phyloP scores from a whole-genome alignment of 1,140 invertebrate species.

The Penaeus chinensis region DNA sequence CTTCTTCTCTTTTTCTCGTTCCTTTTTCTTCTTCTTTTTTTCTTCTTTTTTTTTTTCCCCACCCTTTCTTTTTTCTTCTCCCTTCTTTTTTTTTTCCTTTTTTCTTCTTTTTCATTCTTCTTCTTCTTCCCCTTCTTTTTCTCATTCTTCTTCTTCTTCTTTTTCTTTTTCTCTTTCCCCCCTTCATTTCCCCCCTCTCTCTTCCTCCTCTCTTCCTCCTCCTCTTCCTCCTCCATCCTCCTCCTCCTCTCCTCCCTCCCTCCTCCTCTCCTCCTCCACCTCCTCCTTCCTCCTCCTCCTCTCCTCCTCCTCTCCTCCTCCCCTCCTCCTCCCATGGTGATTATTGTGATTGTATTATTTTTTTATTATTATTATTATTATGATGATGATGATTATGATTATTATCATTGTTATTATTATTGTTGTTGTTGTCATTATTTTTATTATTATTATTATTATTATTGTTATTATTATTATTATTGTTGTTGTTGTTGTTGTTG shows the following conservation, averaged over 20 bases:
- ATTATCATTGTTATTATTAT: no score
- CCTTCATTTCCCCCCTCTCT: not conserved
- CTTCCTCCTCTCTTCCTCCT: not conserved
- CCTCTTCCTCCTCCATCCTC: no score
- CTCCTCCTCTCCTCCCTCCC: not conserved
- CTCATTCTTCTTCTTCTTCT: not conserved
- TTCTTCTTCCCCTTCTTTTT: not conserved
- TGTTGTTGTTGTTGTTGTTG: no score
- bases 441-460: no score
- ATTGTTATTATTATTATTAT: no score
- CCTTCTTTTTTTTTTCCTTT: slow-evolving; percentile 8
- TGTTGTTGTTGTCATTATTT: no score
- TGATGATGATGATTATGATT: no score
- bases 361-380: no score
- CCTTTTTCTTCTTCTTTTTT: not conserved
- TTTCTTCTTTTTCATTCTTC: slow-evolving; percentile 2
- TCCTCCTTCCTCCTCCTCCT: not conserved
- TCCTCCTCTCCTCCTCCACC: not conserved
- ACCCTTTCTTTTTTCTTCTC: not conserved
- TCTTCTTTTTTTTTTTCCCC: slow-evolving; percentile 3
- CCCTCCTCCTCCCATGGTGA: no score
- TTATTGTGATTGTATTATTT: no score
- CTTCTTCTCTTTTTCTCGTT: no score
- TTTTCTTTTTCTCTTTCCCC: not conserved
- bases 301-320: not conserved